phyloP scores from a whole-genome alignment of 2,797 vertebrate species.

The Notamacropus eugenii region DNA sequence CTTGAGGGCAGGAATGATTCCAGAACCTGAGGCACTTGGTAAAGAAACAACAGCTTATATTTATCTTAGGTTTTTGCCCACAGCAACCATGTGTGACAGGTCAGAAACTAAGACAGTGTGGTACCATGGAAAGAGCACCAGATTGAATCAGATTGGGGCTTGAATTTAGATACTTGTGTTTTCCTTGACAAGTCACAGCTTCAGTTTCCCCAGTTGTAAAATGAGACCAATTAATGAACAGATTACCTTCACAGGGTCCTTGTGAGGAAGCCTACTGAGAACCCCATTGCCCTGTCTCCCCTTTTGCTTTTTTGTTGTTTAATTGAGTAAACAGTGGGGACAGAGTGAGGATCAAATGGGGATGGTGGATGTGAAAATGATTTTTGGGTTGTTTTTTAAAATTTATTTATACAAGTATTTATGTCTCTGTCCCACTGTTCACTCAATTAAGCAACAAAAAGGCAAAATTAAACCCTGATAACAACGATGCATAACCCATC shows the following conservation, averaged over 20 bases:
- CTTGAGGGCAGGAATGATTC: background rate
- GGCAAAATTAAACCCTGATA: background rate
- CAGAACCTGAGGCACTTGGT: background rate
- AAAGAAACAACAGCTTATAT: background rate
- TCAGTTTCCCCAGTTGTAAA: background rate
- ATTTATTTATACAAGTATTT: background rate
- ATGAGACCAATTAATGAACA: background rate
- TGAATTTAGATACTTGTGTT: background rate
- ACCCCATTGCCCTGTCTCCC: background rate
- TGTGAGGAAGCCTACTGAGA: background rate
- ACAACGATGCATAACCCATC: background rate
- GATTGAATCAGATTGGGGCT: background rate
- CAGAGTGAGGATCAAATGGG: background rate
- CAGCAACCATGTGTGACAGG: background rate
- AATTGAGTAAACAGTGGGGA: background rate
- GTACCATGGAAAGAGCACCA: background rate
- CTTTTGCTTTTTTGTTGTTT: background rate
- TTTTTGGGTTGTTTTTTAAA: background rate
- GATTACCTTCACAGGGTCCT: background rate
- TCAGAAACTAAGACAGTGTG: background rate
- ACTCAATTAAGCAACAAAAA: background rate
- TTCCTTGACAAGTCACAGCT: background rate
- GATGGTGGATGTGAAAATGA: background rate
- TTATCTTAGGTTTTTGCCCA: background rate
- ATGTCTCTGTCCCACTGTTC: background rate